Percentiles rank a stretch among this genome's conserved stretches.
phyloP scores from a whole-genome alignment of 2,797 vertebrate species.

The Aplochiton taeniatus region DNA sequence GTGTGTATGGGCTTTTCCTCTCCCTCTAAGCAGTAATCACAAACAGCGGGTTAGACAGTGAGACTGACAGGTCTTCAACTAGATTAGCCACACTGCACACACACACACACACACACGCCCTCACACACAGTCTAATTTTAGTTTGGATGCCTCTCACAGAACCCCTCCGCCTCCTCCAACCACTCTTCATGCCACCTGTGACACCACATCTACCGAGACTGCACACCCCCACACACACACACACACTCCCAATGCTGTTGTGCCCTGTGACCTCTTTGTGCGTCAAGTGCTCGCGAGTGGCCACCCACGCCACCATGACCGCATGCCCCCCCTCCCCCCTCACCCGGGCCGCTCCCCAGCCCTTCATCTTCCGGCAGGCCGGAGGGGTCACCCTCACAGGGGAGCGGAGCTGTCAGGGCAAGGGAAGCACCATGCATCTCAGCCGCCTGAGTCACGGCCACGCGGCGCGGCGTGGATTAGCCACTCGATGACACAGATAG shows the following conservation, averaged over 20 bases:
- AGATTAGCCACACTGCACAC: background rate
- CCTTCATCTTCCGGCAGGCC: conserved; percentile 1
- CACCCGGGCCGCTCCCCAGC: too few species aligned
- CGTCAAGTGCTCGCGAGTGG: conserved; percentile 15
- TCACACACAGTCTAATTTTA: background rate
- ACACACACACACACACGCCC: background rate
- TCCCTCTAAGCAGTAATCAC: too few species aligned
- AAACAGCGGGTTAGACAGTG: too few species aligned
- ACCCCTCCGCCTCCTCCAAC: background rate
- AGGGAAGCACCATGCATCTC: too few species aligned
- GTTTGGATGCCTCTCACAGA: background rate
- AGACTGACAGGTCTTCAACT: background rate
- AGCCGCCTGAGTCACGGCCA: too few species aligned
- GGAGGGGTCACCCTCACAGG: background rate
- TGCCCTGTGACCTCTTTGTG: conserved; percentile 12
- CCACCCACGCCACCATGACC: background rate
- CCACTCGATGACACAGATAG: too few species aligned
- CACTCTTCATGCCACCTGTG: conserved; percentile 11
- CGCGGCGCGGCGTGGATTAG: too few species aligned
- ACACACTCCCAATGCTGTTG: background rate
- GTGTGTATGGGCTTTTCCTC: too few species aligned
- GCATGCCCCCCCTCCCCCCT: background rate
- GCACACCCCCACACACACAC: background rate
- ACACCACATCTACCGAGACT: conserved; percentile 5
- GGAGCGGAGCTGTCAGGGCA: background rate